Evolutionary conservation across 1,140 invertebrate genomes (phyloP).

Genomic region (Drosophila sp.): DNA sequence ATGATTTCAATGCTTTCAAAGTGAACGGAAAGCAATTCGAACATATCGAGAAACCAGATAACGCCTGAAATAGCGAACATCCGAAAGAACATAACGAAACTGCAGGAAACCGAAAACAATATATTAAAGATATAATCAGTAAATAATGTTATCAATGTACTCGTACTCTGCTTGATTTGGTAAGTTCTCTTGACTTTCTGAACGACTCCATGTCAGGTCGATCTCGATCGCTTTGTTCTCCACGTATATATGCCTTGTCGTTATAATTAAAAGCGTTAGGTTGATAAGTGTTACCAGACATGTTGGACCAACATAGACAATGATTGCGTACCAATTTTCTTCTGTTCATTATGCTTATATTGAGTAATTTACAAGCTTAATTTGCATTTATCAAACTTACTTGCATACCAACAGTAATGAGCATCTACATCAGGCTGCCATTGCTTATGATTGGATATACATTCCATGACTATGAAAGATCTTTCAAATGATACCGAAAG

Average conservation of each 20-base stretch:
- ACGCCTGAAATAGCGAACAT: not conserved
- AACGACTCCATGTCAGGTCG: too few species aligned
- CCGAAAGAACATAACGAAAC: conserved; percentile 5
- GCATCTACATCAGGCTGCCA: not conserved
- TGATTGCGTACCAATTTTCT: too few species aligned
- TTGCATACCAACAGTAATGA: not conserved
- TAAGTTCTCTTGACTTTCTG: not conserved
- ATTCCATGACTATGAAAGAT: too few species aligned
- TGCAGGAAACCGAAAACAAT: not conserved
- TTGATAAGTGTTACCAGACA: too few species aligned
- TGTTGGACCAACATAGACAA: too few species aligned
- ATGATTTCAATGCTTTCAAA: not conserved
- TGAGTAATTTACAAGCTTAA: too few species aligned
- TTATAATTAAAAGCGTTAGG: too few species aligned
- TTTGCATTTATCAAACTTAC: not conserved
- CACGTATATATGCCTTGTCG: too few species aligned
- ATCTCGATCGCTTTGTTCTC: too few species aligned
- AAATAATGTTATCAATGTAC: too few species aligned
- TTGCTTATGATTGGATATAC: too few species aligned
- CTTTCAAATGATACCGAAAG: not conserved
- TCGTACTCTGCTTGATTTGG: not conserved
- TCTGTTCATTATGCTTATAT: too few species aligned
- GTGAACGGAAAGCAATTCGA: not conserved
- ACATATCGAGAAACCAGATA: conserved; percentile 2
- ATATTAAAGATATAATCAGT: not conserved